A percentile compares a stretch with the other conserved stretches of the same genome.
Evolutionary conservation across 1,140 invertebrate species (phyloP).

Genomic region (Heterodera carotae): DNA sequence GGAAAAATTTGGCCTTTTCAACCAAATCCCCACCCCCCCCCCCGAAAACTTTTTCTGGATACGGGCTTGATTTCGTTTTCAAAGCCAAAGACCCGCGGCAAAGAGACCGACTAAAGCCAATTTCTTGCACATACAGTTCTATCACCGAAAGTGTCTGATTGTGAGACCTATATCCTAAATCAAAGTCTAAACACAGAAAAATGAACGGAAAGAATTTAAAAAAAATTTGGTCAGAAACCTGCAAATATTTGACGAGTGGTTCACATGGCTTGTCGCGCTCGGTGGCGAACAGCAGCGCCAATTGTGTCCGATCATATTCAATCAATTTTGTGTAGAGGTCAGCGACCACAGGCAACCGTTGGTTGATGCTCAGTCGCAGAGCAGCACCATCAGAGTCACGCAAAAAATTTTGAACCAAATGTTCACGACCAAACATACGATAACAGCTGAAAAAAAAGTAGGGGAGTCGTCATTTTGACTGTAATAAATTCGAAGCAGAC

Average conservation of each 20-base stretch:
- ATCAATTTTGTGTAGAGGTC: constrained; percentile 46
- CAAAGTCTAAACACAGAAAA: no score
- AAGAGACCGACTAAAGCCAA: no score
- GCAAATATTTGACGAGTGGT: constrained; percentile 48
- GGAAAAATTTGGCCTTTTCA: no score
- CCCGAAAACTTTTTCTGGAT: background rate
- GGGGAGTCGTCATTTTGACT: background rate
- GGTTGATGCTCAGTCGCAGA: constrained; percentile 37
- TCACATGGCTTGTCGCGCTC: constrained; percentile 36
- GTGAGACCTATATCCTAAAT: no score
- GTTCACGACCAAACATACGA: constrained; percentile 46
- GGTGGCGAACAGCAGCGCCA: constrained; percentile 46
- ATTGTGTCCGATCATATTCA: constrained; percentile 32
- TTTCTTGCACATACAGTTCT: no score
- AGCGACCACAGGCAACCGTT: constrained; percentile 47
- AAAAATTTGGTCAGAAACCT: constrained; percentile 9
- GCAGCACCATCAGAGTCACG: constrained; percentile 44
- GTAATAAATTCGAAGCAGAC: no score
- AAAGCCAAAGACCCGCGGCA: no score
- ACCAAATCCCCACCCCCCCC: background rate
- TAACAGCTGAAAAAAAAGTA: constrained; percentile 43
- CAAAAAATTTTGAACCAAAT: constrained; percentile 51
- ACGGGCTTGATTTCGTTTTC: background rate
- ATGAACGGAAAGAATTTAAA: no score
- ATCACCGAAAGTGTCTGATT: no score